Conservation (phyloP, 2,797 vertebrate genomes). For the Margarornis squamiger region DNA sequence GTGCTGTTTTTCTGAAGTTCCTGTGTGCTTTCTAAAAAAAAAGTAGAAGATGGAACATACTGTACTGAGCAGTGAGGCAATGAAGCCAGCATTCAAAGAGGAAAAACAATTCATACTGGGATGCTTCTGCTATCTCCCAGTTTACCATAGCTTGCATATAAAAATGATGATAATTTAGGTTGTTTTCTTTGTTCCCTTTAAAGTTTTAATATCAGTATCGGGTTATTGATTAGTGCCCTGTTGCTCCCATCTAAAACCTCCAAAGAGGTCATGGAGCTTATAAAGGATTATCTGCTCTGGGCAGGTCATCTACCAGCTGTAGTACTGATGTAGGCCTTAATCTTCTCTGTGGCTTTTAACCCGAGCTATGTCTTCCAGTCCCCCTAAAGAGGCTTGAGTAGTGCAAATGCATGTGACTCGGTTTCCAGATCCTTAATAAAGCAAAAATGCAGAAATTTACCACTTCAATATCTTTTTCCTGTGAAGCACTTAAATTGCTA, state of each 20-base stretch:
- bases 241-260: background rate
- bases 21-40: constrained; percentile 38
- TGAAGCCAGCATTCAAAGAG: background rate
- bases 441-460: background rate
- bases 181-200: background rate
- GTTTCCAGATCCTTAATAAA: background rate
- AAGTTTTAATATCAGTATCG: background rate
- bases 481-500: background rate
- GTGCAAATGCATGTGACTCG: fast-evolving
- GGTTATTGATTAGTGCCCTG: background rate
- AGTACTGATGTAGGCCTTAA: background rate
- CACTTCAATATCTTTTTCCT: background rate
- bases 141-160: background rate
- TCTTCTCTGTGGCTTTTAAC: background rate
- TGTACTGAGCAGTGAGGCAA: background rate
- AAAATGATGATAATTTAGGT: background rate
- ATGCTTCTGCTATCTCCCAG: background rate
- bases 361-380: background rate
- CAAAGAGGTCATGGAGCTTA: background rate
- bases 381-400: background rate
- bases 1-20: constrained; percentile 70
- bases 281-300: background rate
- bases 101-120: background rate
- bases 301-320: background rate
- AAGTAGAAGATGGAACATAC: constrained; percentile 23